Conservation (phyloP, 2,113 vertebrate genomes). For the Otolemur garnettii region DNA sequence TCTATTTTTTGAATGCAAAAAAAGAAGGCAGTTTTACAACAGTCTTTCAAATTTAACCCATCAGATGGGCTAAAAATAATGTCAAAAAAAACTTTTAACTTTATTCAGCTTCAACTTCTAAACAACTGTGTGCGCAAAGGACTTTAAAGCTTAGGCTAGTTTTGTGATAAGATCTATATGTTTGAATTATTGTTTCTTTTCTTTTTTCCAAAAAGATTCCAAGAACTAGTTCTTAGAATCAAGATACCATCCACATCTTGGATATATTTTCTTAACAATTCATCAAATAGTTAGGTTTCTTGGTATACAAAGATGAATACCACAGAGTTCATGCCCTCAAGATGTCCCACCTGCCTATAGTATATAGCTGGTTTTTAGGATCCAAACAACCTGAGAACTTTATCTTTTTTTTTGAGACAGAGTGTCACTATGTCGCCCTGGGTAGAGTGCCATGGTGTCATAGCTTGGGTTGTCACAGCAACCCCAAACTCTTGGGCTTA, state of each 20-base stretch:
- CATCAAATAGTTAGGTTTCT: background rate
- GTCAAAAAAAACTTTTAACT: background rate
- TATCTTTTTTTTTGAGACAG: background rate
- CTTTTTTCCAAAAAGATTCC: conserved; percentile 11
- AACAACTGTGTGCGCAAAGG: background rate
- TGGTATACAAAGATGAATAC: background rate
- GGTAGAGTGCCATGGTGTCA: no score
- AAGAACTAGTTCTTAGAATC: conserved; percentile 42
- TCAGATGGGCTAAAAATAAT: conserved; percentile 1
- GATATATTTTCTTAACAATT: conserved; percentile 37
- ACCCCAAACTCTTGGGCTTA: no score
- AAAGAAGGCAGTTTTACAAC: background rate
- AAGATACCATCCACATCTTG: conserved; percentile 23
- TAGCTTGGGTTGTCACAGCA: no score
- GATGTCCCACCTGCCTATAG: background rate
- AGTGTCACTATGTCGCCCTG: no score
- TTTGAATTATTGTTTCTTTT: conserved; percentile 37
- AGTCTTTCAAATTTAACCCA: conserved; percentile 41
- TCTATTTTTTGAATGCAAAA: conserved; percentile 24
- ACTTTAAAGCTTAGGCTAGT: background rate
- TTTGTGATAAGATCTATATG: background rate
- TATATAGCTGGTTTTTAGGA: background rate
- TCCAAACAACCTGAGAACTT: background rate
- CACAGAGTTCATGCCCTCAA: background rate
- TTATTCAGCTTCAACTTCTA: conserved; percentile 20